Evolutionary conservation across 2,113 vertebrate genomes (phyloP).

Genomic region (Pollimyrus isidori): DNA sequence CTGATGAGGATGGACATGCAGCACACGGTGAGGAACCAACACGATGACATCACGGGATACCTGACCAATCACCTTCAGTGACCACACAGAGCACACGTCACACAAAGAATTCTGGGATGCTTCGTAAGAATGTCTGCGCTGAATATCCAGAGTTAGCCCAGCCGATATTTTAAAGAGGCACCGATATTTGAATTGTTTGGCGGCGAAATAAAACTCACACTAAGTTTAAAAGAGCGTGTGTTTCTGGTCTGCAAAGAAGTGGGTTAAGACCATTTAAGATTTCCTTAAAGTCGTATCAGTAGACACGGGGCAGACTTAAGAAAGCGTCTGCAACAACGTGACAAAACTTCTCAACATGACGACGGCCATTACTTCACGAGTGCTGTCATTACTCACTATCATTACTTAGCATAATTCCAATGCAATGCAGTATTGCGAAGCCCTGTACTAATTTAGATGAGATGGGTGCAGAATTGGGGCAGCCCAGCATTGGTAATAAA

Average conservation of each 20-base stretch:
- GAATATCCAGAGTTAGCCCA: not conserved
- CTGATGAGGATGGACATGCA: not conserved
- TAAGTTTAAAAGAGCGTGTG: not conserved
- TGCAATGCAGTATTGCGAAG: not conserved
- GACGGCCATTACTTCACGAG: not conserved
- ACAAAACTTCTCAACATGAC: not conserved
- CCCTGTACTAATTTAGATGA: not conserved
- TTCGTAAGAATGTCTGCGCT: not conserved
- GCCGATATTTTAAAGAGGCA: too few relatives aligned
- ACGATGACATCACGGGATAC: not conserved
- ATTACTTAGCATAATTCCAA: not conserved
- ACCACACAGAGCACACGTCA: not conserved
- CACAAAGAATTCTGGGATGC: not conserved
- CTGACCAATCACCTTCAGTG: not conserved
- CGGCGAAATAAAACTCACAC: not conserved
- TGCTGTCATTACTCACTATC: not conserved
- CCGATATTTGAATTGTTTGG: not conserved
- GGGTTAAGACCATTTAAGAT: not conserved
- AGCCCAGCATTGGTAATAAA: slow-evolving; percentile 28
- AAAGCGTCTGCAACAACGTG: not conserved
- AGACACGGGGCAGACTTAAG: not conserved
- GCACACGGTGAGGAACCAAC: not conserved
- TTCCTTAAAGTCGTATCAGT: slow-evolving; percentile 3
- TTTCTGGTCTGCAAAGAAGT: not conserved
- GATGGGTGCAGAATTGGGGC: not conserved